Evolutionary conservation across 2,113 vertebrate genomes (phyloP), one percentile per base, ranked within the genome.

Genomic region (Syrmaticus mikado): DNA sequence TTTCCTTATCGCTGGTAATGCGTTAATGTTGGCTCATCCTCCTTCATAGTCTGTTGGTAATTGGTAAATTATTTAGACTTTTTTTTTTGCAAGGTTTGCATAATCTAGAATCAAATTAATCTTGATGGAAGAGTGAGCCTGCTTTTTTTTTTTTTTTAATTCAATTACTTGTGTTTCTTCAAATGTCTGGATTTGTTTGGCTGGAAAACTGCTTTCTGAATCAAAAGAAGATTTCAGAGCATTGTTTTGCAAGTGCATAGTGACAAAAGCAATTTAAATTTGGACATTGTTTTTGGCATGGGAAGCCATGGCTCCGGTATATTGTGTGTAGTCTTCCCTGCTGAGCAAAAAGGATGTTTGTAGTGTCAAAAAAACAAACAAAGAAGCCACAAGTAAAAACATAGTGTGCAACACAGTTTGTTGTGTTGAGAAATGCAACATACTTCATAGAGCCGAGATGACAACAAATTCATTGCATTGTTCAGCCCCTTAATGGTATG

Each of bases 131-230:
- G 36, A 58, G 58, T 34, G 80, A 82, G 62, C 73, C 38, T 90
- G 48, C 45, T 95, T 92, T 27, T 52, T 52, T 52, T 27, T 52
- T 71, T 96, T 87, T 53, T 53, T 53, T 28, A 53, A 89, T 87
- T 94, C 90, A 90, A 13, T 89, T 95, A 83, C 80, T 30, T 5
- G 1, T 6, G 5, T 94, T 66, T 83, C 86, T 90, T 92, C 71
- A 94, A 82, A 86, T 55, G 13, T 34, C 53, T 70, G 68, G 3
- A 34, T 87, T 87, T 87, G 62, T 94, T 95, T 90, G 75, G 9
- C 72, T 95, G 38, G 40, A 93, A 97, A 91, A 93, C 89, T 79
- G 70, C 82, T 82, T 95, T 85, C 55, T 87, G 79, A 96, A 79
- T 83, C 94, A 88, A 93, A 57, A 62, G 64, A 18, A 94, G 55